These are phyloP conservation scores for Sinopyrophorus schimmeli DNA, from an alignment of 2,888 invertebrate species.

Conservation along the genomic window DNA sequence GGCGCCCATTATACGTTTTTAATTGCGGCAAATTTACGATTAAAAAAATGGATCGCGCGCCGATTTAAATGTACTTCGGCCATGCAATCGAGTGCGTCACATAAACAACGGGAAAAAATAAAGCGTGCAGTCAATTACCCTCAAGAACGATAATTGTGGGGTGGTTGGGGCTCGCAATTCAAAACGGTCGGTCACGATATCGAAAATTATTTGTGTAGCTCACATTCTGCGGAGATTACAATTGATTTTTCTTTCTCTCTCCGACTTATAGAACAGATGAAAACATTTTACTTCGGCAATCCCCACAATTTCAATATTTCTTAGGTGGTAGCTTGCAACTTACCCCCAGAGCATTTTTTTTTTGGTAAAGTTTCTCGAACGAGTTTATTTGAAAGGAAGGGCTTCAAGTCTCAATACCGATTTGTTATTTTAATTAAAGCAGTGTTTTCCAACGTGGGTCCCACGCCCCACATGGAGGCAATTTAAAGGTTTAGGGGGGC, in stretches of 20 bases:
- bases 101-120: constrained; percentile 26
- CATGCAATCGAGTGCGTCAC: constrained; percentile 31
- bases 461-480: too few species aligned
- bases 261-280: too few species aligned
- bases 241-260: constrained; percentile 11
- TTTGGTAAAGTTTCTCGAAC: too few species aligned
- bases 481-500: too few species aligned
- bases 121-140: constrained; percentile 37
- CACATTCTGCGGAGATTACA: constrained; percentile 2
- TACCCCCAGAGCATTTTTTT: too few species aligned
- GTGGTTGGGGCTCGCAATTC: constrained; percentile 13
- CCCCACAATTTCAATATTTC: too few species aligned
- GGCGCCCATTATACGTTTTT: constrained; percentile 21
- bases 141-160: constrained; percentile 36
- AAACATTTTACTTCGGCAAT: too few species aligned
- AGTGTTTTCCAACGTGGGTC: too few species aligned
- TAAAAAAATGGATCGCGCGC: constrained; percentile 30
- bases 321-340: too few species aligned
- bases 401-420: too few species aligned
- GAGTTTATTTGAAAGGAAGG: too few species aligned
- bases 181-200: constrained; percentile 31
- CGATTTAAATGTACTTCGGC: constrained; percentile 31
- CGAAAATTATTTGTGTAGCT: constrained; percentile 27
- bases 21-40: constrained; percentile 31
- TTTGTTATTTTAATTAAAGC: too few species aligned